Evolutionary conservation across 2,888 invertebrate genomes (phyloP), one percentile per base, ranked within the genome.

Genomic region (Drosophila monieri): DNA sequence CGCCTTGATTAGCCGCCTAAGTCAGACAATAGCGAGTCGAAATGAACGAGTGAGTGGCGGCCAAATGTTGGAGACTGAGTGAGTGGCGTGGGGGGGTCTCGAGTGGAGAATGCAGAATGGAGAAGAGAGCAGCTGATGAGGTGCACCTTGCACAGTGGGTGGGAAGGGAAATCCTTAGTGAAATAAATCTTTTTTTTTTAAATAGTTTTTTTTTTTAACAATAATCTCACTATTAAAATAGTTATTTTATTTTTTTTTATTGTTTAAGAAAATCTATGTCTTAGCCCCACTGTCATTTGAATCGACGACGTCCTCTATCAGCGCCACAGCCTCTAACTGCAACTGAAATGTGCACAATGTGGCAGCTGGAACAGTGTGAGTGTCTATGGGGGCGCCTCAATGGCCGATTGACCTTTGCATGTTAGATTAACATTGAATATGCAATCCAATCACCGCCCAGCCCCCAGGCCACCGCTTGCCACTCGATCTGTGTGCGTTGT

Each of bases 401-500:
- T 84, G 87, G 79, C 85, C 88, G 88, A 85, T 85, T 85, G 88
- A 85, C 85, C 88, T 85, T 85, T 87, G 79, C 76, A 81, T 73
- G 77, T 70, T 85, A 85, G 81, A 88, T 88, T 85, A 88, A 77
- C 84, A 80, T 78, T 85, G 78, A 84, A 69, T 66, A 48, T 57
- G 52, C 60, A 69, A 27, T 44, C 54, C 23, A 23, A 54, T 32
- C 30, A 35, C 21, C 9, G 12, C 30, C 15, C 52, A 9, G n/a
- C 21, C 21, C 9, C n/a, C 18, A 14, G 10, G 6, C 18, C n/a
- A n/a, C 32, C 25, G 25, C 25, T 1, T 6, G 12, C 12, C 12
- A 32, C 4, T 32, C 32, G 9, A 56, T 51, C 32, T 39, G 32
- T 43, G 60, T 69, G 39, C 54, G 18, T 65, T 21, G 32, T 46